phyloP scores from a whole-genome alignment of 2,888 invertebrate species.

The Camponotus fellah region DNA sequence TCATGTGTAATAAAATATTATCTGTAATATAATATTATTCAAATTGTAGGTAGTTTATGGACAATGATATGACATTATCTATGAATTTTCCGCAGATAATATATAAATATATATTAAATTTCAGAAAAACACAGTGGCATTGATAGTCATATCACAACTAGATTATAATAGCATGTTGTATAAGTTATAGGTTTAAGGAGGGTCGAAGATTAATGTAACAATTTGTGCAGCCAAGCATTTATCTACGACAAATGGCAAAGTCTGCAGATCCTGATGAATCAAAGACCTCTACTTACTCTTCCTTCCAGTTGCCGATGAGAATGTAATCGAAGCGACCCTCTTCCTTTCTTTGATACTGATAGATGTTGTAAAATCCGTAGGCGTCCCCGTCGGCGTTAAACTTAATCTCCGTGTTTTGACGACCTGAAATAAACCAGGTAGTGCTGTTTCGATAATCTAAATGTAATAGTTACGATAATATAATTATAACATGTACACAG shows the following conservation, averaged over 20 bases:
- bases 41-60: background rate
- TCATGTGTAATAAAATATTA: background rate
- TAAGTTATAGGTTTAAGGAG: background rate
- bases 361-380: conserved; percentile 90
- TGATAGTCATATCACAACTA: conserved; percentile 1
- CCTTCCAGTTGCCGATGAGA: conserved; percentile 88
- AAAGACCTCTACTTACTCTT: conserved; percentile 85
- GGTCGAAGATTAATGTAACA: conserved; percentile 24
- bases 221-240: background rate
- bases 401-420: conserved; percentile 87
- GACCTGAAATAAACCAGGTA: conserved; percentile 82
- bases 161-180: background rate
- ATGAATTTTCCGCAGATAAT: background rate
- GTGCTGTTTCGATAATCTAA: background rate
- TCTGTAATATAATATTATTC: background rate
- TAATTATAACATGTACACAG: background rate
- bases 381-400: conserved; percentile 91
- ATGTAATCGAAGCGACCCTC: conserved; percentile 88
- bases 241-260: conserved; percentile 19
- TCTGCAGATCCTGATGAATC: conserved; percentile 24
- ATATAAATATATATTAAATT: background rate
- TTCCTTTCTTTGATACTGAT: conserved; percentile 88
- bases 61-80: background rate
- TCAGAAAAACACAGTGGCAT: background rate
- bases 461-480: background rate